phyloP scores from a whole-genome alignment of 37 sponge, comb jelly and placozoan genomes.

The Cliona cf. orientalis region DNA sequence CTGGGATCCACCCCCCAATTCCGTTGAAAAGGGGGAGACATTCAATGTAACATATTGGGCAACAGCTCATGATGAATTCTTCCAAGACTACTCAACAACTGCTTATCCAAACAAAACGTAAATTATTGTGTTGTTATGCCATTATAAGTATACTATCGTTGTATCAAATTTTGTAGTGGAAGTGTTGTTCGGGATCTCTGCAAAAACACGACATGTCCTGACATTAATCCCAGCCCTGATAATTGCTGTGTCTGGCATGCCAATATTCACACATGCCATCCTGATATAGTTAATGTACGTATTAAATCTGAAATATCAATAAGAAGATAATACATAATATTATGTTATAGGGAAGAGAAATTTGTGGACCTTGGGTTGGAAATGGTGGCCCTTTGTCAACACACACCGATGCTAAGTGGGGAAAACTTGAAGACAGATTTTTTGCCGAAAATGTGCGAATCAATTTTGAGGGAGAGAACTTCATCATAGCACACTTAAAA shows the following conservation, averaged over 20 bases:
- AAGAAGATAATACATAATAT: background rate
- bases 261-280: constrained; percentile 82
- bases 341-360: background rate
- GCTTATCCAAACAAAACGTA: background rate
- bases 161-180: background rate
- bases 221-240: background rate
- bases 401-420: constrained; percentile 68
- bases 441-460: constrained; percentile 13
- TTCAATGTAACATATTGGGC: constrained; percentile 56
- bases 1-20: constrained; percentile 38
- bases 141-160: background rate
- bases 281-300: constrained; percentile 12
- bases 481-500: constrained; percentile 82
- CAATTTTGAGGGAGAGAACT: constrained; percentile 25
- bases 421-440: constrained; percentile 30
- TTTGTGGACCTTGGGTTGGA: constrained; percentile 93
- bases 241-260: constrained; percentile 88
- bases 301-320: background rate
- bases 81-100: background rate
- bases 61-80: constrained; percentile 8
- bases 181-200: constrained; percentile 22
- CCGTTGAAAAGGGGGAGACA: background rate
- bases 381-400: constrained; percentile 63
- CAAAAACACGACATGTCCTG: constrained; percentile 4
- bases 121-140: background rate